Evolutionary conservation across 2,797 vertebrate species (phyloP).

Genomic region (Chloroceryle amazona): DNA sequence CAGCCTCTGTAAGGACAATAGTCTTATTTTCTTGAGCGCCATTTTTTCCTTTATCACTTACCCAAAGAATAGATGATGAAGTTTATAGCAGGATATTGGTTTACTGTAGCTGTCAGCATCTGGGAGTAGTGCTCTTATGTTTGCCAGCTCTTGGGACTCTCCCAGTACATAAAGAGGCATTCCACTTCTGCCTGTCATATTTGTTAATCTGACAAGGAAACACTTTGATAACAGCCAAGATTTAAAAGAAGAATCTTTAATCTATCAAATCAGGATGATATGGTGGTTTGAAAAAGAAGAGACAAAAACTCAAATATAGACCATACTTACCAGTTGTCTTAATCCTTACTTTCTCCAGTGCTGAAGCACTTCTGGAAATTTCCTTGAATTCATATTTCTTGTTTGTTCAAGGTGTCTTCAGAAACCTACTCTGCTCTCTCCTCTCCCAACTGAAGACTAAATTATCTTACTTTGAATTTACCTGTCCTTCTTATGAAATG

Average conservation of each 20-base stretch:
- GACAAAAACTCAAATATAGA: not conserved
- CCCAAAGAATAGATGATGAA: not conserved
- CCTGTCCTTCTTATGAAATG: not conserved
- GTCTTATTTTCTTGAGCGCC: not conserved
- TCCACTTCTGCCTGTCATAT: constrained; percentile 18
- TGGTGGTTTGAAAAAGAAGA: not conserved
- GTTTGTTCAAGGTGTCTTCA: not conserved
- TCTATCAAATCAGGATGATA: not conserved
- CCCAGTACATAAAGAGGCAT: not conserved
- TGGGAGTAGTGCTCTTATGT: not conserved
- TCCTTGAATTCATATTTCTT: not conserved
- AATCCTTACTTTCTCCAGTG: not conserved
- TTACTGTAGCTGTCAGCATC: not conserved
- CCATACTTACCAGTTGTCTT: not conserved
- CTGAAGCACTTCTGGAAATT: not conserved
- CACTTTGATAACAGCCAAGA: not conserved
- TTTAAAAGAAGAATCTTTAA: constrained; percentile 3
- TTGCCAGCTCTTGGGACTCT: not conserved
- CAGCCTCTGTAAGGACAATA: not conserved
- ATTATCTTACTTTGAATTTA: not conserved
- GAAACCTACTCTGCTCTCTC: not conserved
- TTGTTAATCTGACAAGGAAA: constrained; percentile 28
- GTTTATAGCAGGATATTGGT: not conserved
- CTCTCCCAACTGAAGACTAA: not conserved
- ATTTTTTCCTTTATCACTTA: not conserved